Evolutionary conservation across 2,888 invertebrate species (phyloP).

Genomic region (Anthoptus insignis): DNA sequence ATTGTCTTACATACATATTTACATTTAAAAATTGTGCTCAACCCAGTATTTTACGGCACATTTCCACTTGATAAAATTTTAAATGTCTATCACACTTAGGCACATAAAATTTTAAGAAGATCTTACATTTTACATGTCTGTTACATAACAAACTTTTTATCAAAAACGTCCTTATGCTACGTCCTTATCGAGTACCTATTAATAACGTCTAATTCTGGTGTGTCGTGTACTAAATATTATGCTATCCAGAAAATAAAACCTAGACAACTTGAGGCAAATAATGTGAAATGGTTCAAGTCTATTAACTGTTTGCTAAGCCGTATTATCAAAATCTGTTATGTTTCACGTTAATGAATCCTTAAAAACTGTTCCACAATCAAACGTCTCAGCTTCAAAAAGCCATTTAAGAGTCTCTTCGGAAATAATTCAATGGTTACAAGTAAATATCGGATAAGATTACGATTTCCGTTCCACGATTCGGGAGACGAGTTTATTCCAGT

Average conservation of each 20-base stretch:
- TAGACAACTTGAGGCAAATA: conserved; percentile 16
- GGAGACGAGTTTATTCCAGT: conserved; percentile 2
- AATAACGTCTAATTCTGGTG: conserved; percentile 62
- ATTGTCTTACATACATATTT: conserved; percentile 78
- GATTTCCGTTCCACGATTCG: neutral
- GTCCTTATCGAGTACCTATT: conserved; percentile 49
- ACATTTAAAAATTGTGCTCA: conserved; percentile 75
- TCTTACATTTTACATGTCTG: conserved; percentile 44
- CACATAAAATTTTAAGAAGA: conserved; percentile 29
- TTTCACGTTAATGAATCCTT: neutral
- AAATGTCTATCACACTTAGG: conserved; percentile 28
- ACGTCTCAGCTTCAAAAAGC: too few relatives aligned
- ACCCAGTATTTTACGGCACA: conserved; percentile 77
- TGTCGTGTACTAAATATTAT: conserved; percentile 74
- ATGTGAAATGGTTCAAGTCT: conserved; percentile 17
- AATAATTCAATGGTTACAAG: too few relatives aligned
- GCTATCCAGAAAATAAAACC: conserved; percentile 62
- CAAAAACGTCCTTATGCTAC: conserved; percentile 18
- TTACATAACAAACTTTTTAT: conserved; percentile 24
- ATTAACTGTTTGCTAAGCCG: conserved; percentile 24
- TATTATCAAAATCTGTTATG: conserved; percentile 14
- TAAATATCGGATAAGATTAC: neutral
- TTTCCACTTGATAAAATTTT: conserved; percentile 42
- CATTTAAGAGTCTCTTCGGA: too few relatives aligned
- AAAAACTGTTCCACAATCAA: neutral